Evolutionary conservation across 2,113 vertebrate species (phyloP), one percentile per base, ranked within the genome.

Genomic region (Shinisaurus crocodilurus): DNA sequence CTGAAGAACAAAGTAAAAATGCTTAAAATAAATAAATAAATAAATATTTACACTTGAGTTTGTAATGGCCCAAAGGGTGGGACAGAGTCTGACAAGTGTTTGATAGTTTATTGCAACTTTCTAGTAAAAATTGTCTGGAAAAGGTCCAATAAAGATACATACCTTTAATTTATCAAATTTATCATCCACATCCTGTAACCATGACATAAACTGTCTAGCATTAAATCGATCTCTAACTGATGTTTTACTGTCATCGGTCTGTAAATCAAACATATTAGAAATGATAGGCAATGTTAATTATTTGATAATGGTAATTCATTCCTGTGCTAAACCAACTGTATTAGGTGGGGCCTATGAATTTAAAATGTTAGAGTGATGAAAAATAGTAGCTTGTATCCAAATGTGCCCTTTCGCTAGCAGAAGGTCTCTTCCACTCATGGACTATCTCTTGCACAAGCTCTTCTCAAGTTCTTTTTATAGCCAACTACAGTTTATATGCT

Each of bases 91-190:
- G 37, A 67, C 54, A 87, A 6, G 40, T 7, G 1, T 45, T 23
- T 45, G 32, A 43, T 82, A n/a, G 86, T 72, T 90, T 0, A 72
- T 70, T 77, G 88, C 12, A 89, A 34, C 20, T 89, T 87, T 3
- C 0, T 3, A 37, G 0, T 69, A 37, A 29, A n/a, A 10, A 3
- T 65, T 74, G 43, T 79, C 75, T 85, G 60, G 15, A 15, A 40
- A 87, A 90, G 94, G 23, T 92, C 45, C 82, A 50, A 76, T 40
- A 8, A 67, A 90, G 23, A 92, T 89, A 87, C 13, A 1, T 96
- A 99, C 99, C 98, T 99, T 99, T 94, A 99, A 97, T 96, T 99
- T 99, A 95, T 99, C 99, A 96, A 99, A 99, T 95, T 99, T 99
- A 97, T 99, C 99, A 91, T 99, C 99, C 1, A 99, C 99, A 0